These are phyloP conservation scores for Adelphocoris suturalis DNA, from an alignment of 2,888 invertebrate species.

Conservation along the genomic window DNA sequence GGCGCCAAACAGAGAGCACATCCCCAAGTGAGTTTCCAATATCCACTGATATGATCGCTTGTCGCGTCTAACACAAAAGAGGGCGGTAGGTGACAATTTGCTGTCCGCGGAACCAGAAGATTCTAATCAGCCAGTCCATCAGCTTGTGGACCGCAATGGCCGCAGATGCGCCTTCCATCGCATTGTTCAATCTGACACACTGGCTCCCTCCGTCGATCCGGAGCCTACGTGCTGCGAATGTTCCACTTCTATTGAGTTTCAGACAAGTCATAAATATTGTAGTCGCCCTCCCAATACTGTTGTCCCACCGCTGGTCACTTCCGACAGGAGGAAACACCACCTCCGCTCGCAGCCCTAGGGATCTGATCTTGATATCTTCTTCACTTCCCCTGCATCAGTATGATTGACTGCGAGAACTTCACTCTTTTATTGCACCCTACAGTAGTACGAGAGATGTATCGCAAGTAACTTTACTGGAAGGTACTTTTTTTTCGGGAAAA, in stretches of 20 bases:
- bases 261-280: constrained; percentile 44
- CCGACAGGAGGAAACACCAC: constrained; percentile 37
- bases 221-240: constrained; percentile 47
- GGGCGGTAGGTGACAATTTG: constrained; percentile 16
- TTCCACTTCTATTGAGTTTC: constrained; percentile 48
- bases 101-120: constrained; percentile 3
- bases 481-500: not conserved
- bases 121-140: constrained; percentile 6
- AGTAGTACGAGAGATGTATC: not conserved
- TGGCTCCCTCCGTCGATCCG: constrained; percentile 1
- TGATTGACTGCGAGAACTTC: constrained; percentile 59
- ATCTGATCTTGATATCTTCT: constrained; percentile 52
- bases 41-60: constrained; percentile 5
- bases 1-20: not conserved
- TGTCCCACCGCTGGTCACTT: constrained; percentile 42
- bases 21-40: not conserved
- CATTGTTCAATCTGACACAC: constrained; percentile 20
- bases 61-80: constrained; percentile 1
- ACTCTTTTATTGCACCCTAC: constrained; percentile 27
- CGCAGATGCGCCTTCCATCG: constrained; percentile 13
- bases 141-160: not conserved
- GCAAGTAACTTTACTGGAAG: not conserved
- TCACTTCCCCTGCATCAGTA: constrained; percentile 45
- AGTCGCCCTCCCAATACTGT: constrained; percentile 8
- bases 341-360: constrained; percentile 36